Conservation (phyloP, 2,888 invertebrate genomes). For the Neoaliturus tenellus region DNA sequence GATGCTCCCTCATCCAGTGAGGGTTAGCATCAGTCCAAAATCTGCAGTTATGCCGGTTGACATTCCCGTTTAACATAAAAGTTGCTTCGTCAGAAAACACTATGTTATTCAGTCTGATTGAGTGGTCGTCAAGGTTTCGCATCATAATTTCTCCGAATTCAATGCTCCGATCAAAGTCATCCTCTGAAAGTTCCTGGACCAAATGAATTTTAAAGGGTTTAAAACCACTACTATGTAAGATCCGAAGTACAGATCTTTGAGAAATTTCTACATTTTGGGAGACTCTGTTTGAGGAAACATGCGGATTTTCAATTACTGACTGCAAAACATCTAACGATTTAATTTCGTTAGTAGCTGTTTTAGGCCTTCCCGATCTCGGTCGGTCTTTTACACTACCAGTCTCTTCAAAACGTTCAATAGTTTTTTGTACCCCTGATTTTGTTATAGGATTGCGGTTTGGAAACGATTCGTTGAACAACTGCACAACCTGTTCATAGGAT, state of each 20-base stretch:
- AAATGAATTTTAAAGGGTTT: too few species aligned
- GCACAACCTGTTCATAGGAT: too few species aligned
- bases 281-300: too few species aligned
- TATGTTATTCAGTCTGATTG: slow-evolving; percentile 39
- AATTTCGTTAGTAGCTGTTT: background rate
- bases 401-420: background rate
- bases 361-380: background rate
- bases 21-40: slow-evolving; percentile 47
- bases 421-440: too few species aligned
- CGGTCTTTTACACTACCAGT: background rate
- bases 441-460: too few species aligned
- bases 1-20: slow-evolving; percentile 29
- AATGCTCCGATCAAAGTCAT: slow-evolving; percentile 7
- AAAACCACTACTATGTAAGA: too few species aligned
- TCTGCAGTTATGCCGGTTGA: slow-evolving; percentile 52
- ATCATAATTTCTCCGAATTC: slow-evolving; percentile 19
- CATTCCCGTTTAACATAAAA: slow-evolving; percentile 40
- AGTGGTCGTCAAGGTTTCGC: background rate
- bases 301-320: background rate
- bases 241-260: too few species aligned
- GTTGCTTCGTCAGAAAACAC: slow-evolving; percentile 56
- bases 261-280: too few species aligned
- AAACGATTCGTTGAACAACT: too few species aligned
- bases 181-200: slow-evolving; percentile 45
- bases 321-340: slow-evolving; percentile 18